Conservation (phyloP, 1,140 invertebrate genomes). For the Archegozetes longisetosus region DNA sequence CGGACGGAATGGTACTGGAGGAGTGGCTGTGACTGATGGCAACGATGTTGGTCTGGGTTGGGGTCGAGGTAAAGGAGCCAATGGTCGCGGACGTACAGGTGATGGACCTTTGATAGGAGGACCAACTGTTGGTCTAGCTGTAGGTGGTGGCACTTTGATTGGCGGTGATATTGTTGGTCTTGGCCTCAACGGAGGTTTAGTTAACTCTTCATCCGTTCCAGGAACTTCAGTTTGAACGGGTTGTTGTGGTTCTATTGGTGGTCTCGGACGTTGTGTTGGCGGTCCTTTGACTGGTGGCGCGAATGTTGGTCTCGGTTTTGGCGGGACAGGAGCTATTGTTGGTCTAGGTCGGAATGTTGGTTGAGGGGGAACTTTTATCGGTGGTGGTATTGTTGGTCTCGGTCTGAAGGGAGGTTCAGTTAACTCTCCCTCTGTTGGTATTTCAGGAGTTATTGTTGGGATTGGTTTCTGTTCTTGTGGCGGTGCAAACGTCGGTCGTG, state of each 20-base stretch:
- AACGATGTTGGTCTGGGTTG: not conserved
- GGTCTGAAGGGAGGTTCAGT: not conserved
- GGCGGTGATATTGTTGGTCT: slow-evolving; percentile 1
- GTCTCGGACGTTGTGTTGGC: not conserved
- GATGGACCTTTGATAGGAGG: slow-evolving; percentile 15
- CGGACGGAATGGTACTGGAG: not conserved
- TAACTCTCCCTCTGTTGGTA: no score
- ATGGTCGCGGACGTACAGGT: slow-evolving; percentile 19
- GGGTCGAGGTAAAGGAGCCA: slow-evolving; percentile 22
- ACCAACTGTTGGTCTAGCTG: slow-evolving; percentile 13
- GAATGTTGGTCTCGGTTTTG: slow-evolving; percentile 3
- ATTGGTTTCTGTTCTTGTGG: slow-evolving; percentile 7
- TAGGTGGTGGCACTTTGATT: not conserved
- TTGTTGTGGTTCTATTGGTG: not conserved
- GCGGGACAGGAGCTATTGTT: not conserved
- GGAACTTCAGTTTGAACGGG: slow-evolving; percentile 9
- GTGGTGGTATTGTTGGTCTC: not conserved
- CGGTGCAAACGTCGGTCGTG: not conserved
- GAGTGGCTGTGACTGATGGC: not conserved
- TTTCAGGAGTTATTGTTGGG: slow-evolving; percentile 4
- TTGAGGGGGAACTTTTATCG: not conserved
- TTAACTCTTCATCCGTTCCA: not conserved
- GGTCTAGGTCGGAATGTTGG: not conserved
- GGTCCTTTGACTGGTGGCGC: slow-evolving; percentile 12
- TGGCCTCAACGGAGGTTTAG: slow-evolving; percentile 2